These are phyloP conservation scores for Asobara japonica DNA, from an alignment of 1,140 invertebrate species.

Conservation along the genomic window DNA sequence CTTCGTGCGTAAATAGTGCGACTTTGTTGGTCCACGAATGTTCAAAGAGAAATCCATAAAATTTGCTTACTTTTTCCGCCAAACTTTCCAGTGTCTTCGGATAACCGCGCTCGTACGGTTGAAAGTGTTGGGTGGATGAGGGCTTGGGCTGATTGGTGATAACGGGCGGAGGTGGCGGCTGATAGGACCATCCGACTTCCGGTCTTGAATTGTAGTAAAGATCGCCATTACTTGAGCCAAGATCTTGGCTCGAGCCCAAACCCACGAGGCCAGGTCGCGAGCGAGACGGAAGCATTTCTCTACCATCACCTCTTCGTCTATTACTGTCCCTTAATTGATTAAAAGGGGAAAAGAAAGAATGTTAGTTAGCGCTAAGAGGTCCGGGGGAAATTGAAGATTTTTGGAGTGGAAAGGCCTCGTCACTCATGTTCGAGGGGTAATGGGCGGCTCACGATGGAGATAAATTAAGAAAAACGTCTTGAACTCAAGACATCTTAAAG, in stretches of 20 bases:
- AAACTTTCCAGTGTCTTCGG: conserved; percentile 91
- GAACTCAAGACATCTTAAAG: no score
- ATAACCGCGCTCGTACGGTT: conserved; percentile 80
- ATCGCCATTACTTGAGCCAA: conserved; percentile 74
- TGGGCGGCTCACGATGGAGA: no score
- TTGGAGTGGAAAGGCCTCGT: neutral
- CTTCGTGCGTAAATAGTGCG: neutral
- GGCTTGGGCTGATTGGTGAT: conserved; percentile 89
- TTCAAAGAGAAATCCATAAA: neutral
- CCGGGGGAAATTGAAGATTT: neutral
- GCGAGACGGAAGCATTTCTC: conserved; percentile 79
- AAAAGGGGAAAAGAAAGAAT: neutral
- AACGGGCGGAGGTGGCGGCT: conserved; percentile 81
- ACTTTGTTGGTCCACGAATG: neutral
- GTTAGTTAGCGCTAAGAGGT: neutral
- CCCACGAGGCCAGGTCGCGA: conserved; percentile 76
- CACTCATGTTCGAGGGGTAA: no score
- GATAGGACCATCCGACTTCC: conserved; percentile 68
- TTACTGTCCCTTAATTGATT: conserved; percentile 57
- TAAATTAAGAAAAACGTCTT: no score
- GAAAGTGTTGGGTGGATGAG: conserved; percentile 80
- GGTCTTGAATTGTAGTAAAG: conserved; percentile 84
- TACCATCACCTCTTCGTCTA: conserved; percentile 72
- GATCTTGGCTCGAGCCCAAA: conserved; percentile 67
- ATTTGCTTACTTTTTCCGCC: conserved; percentile 78